Base-by-base conservation (phyloP, 2,113 vertebrate genomes). In the Perca schrenkii region DNA sequence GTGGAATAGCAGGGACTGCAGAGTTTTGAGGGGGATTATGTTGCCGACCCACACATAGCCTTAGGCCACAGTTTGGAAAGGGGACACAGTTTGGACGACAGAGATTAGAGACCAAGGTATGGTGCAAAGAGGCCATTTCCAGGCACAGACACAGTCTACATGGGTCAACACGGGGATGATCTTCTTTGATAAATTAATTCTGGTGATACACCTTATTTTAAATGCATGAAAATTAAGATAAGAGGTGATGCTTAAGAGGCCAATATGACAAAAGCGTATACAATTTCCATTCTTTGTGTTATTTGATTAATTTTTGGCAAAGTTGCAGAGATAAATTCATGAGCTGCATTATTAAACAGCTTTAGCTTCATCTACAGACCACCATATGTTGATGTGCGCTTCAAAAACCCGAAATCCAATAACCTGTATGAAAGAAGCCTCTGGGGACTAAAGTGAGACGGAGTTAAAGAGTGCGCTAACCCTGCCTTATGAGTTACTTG, bases 21-120 rank as follows among this genome's bases (percentile, higher is more conserved):
- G 88, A 88, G 89, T 91, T 91, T 71, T 49, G 21, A 49, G 36
- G 69, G 83, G 92, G 95, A 95, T 95, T 95, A 95, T 79, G 93
- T 50, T 3, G 69, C 69, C 80, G 86, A 87, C 85, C 88, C 88
- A 86, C 86, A 83, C 86, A 74, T 90, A 61, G 94, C 94, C 95
- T 74, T n/a, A 25, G 94, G 95, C 91, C 88, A 93, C 79, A 85
- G 90, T 93, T 93, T 88, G 87, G 80, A 88, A 76, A 80, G 71
- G 90, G 86, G 85, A 85, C 82, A 89, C 89, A 80, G 90, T 92
- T 94, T 90, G 91, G 93, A 92, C 79, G 62, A 57, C 71, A 68
- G 91, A 92, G 94, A 95, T 96, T 96, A 95, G 89, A 91, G 84
- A 68, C 57, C 82, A 68, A 85, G 78, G 88, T 88, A 34, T 11